Evolutionary conservation across 2,113 vertebrate genomes (phyloP), one percentile per base, ranked within the genome.

Genomic region (Cavia porcellus): DNA sequence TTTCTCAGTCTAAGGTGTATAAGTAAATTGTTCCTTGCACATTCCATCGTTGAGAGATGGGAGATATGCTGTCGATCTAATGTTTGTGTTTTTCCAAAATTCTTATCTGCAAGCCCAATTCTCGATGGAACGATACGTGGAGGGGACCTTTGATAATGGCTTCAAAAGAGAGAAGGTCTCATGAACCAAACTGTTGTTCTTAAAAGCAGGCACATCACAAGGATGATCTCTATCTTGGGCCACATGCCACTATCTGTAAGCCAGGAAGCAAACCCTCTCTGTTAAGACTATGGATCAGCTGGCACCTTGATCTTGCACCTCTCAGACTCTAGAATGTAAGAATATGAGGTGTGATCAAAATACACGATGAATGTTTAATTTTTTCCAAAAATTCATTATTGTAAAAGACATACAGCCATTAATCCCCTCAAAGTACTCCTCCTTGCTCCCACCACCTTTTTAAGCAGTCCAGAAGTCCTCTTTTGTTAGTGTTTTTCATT

Each of bases 1-100:
- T 55, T 45, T 62, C 68, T 57, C 66, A 82, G 35, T 7, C 12
- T n/a, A 19, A 96, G 42, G 3, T 52, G 42, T n/a, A 2, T 68
- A 90, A 81, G 35, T 42, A 66, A 79, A 93, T n/a, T 77, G 80
- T n/a, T 82, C 72, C n/a, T 80, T 91, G 57, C 35, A 62, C 61
- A n/a, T 17, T 95, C 20, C n/a, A 92, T 59, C 15, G 45, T 5
- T 5, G 14, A 93, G 5, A 92, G 22, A 70, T 86, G 57, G 64
- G n/a, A 84, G 22, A 57, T 6, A 72, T 38, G 6, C 45, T 32
- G 20, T 20, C 7, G 62, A 6, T 15, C 25, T 25, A 55, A 12
- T 22, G 28, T 81, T 30, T 72, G 28, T 70, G 6, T 50, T 61
- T 20, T 22, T 68, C 42, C 55, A 28, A 72, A 45, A 35, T 45